Evolutionary conservation across 2,888 invertebrate species (phyloP).

Genomic region (Unio delphinus): DNA sequence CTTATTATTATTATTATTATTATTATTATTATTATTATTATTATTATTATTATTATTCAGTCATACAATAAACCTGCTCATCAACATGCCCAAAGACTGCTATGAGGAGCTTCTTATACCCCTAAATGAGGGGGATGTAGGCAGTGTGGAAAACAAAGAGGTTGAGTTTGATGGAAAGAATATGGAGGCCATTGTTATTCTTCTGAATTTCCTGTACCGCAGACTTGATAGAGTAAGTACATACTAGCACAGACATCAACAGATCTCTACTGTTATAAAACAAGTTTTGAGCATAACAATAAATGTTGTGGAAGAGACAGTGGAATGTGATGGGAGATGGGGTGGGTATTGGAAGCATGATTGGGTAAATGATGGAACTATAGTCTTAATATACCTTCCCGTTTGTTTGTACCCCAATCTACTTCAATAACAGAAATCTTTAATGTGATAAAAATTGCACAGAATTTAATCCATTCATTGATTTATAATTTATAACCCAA

Average conservation of each 20-base stretch:
- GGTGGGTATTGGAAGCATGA: too few species aligned
- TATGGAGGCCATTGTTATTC: constrained; percentile 83
- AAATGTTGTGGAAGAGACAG: too few species aligned
- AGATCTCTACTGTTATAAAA: not conserved
- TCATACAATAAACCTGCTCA: constrained; percentile 87
- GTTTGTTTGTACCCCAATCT: too few species aligned
- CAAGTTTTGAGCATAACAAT: too few species aligned
- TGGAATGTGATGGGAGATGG: too few species aligned
- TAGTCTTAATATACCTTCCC: too few species aligned
- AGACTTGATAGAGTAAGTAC: constrained; percentile 76
- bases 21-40: not conserved
- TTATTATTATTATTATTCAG: constrained; percentile 71
- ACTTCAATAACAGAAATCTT: too few species aligned
- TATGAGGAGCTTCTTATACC: constrained; percentile 81
- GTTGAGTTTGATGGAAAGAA: constrained; percentile 81
- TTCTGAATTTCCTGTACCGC: constrained; percentile 81
- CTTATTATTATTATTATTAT: too few species aligned
- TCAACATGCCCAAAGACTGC: constrained; percentile 84
- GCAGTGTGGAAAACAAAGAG: constrained; percentile 62
- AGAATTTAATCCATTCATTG: too few species aligned
- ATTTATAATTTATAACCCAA: too few species aligned
- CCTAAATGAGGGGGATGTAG: constrained; percentile 72
- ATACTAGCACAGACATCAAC: not conserved
- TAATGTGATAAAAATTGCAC: too few species aligned
- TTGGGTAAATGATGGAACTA: too few species aligned